Percentiles rank a stretch among this genome's conserved stretches.
phyloP scores from a whole-genome alignment of 2,797 vertebrate genomes.

The Lithobates pipiens region DNA sequence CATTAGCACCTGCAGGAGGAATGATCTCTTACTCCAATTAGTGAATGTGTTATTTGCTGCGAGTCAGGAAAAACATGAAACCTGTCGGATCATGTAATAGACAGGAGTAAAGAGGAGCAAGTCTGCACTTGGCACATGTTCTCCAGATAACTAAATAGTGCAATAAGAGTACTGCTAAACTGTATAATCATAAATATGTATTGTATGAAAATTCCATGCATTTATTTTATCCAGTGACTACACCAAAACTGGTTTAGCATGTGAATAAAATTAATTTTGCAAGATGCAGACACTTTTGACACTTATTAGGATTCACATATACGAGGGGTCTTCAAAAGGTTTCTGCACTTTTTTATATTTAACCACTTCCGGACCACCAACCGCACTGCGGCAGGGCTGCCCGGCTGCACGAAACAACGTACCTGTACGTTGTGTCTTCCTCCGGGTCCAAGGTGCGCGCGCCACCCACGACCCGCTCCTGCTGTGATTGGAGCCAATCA shows the following conservation, averaged over 20 bases:
- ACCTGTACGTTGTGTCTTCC: no score
- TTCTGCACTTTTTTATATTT: no score
- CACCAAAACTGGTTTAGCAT: neutral
- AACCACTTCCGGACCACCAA: no score
- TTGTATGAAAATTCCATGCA: constrained; percentile 2
- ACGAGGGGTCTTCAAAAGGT: no score
- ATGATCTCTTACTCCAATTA: constrained; percentile 60
- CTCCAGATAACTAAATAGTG: constrained; percentile 10
- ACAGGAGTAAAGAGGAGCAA: constrained; percentile 35
- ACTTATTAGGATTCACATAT: no score
- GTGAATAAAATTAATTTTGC: no score
- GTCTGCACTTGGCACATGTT: constrained; percentile 51
- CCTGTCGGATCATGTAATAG: constrained; percentile 55
- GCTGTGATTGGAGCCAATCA: no score
- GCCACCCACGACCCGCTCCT: no score
- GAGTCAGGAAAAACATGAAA: constrained; percentile 45
- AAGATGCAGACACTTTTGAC: no score
- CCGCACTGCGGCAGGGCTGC: no score
- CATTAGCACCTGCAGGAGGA: constrained; percentile 53
- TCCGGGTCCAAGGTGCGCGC: no score
- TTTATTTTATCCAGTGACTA: neutral
- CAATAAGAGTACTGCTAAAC: constrained; percentile 12
- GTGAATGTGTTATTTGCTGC: constrained; percentile 55
- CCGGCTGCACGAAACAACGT: no score
- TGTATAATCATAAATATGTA: constrained; percentile 11